These are phyloP conservation scores for Hedychridium roseum DNA, from an alignment of 2,888 invertebrate genomes.

Conservation along the genomic window DNA sequence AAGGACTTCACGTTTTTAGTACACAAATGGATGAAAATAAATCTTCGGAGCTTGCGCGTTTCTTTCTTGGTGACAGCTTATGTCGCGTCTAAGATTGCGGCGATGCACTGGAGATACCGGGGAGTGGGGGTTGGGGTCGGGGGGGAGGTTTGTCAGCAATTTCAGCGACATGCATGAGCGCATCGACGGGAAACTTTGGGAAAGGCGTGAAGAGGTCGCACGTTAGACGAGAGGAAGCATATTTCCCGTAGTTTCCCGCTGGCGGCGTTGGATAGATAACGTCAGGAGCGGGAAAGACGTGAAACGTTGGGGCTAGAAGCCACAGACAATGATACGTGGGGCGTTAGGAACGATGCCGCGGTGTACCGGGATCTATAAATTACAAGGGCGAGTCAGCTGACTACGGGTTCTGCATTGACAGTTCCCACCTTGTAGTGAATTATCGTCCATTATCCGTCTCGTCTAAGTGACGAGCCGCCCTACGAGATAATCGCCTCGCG, in stretches of 20 bases:
- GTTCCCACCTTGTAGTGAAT: conserved; percentile 34
- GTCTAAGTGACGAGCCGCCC: too few relatives aligned
- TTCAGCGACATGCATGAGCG: neutral
- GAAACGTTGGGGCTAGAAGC: conserved; percentile 37
- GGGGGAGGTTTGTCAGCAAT: neutral
- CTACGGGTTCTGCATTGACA: conserved; percentile 27
- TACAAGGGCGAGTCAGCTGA: conserved; percentile 24
- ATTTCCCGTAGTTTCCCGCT: too few relatives aligned
- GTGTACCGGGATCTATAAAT: conserved; percentile 38
- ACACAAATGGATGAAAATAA: too few relatives aligned
- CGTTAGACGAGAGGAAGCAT: too few relatives aligned
- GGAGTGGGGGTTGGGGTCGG: neutral
- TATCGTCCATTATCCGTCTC: too few relatives aligned
- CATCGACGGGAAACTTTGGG: too few relatives aligned
- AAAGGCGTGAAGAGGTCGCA: neutral
- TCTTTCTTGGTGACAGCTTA: too few relatives aligned
- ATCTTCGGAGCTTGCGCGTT: too few relatives aligned
- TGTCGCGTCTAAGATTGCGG: too few relatives aligned
- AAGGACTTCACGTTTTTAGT: too few relatives aligned
- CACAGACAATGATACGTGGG: conserved; percentile 34
- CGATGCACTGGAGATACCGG: neutral
- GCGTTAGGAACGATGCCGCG: conserved; percentile 33
- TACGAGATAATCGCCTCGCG: too few relatives aligned
- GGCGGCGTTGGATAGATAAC: conserved; percentile 20
- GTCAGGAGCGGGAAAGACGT: conserved; percentile 16